phyloP scores from a whole-genome alignment of 2,888 invertebrate genomes.

The Callimorpha dominula region DNA sequence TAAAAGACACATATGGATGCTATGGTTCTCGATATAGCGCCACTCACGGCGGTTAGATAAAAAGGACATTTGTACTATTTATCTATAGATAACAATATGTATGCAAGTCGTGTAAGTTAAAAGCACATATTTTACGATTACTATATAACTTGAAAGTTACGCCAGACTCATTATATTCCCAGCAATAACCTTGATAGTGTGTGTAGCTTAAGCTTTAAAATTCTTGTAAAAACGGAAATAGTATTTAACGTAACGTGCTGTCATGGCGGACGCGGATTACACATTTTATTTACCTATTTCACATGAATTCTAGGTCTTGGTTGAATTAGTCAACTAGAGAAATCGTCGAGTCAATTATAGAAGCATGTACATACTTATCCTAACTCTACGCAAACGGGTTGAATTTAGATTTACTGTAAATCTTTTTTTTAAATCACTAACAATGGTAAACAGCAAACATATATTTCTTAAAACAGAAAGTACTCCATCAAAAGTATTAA shows the following conservation, averaged over 20 bases:
- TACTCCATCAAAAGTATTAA: too few species aligned
- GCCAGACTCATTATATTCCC: neutral
- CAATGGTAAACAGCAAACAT: too few species aligned
- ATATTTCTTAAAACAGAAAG: too few species aligned
- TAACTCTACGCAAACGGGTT: too few species aligned
- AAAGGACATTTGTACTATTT: neutral
- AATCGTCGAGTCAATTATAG: neutral
- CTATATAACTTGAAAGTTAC: neutral
- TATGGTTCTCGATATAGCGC: neutral
- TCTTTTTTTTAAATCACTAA: too few species aligned
- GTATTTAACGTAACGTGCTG: neutral
- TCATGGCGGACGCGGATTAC: neutral
- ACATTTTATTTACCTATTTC: neutral
- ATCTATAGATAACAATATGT: neutral
- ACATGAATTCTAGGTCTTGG: slow-evolving; percentile 1
- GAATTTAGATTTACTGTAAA: too few species aligned
- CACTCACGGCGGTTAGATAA: neutral
- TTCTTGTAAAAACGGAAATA: slow-evolving; percentile 1
- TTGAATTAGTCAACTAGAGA: neutral
- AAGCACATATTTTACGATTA: neutral
- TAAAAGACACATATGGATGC: too few species aligned
- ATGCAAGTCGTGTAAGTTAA: neutral
- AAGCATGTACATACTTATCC: too few species aligned
- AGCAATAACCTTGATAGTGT: neutral
- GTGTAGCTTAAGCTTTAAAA: neutral